Evolutionary conservation across 2,888 invertebrate species (phyloP).

Genomic region (Nomada ruficornis): DNA sequence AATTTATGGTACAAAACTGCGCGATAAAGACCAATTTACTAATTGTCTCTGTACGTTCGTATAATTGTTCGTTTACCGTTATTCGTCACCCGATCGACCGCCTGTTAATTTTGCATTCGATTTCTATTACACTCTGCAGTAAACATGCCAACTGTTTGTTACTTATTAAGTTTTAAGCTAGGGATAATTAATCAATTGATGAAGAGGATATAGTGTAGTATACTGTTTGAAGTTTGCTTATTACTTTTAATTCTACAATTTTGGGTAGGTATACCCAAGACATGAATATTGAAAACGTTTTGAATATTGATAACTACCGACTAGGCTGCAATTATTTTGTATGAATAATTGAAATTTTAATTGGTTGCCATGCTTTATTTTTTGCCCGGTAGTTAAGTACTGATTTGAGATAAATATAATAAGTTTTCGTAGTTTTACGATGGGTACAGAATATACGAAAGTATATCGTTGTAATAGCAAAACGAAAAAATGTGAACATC

Average conservation of each 20-base stretch:
- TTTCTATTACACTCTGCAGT: not conserved
- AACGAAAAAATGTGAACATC: too few relatives aligned
- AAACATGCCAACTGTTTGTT: not conserved
- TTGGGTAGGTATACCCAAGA: not conserved
- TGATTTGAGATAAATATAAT: too few relatives aligned
- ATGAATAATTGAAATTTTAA: not conserved
- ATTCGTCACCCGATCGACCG: not conserved
- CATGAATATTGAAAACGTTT: too few relatives aligned
- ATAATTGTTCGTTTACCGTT: slow-evolving; percentile 6
- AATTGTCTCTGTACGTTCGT: not conserved
- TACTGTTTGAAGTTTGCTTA: not conserved
- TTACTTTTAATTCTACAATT: not conserved
- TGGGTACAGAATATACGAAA: not conserved
- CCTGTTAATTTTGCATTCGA: slow-evolving; percentile 17
- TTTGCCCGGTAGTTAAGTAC: too few relatives aligned
- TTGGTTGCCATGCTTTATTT: too few relatives aligned
- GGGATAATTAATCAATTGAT: not conserved
- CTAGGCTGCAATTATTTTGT: not conserved
- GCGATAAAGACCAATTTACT: slow-evolving; percentile 38
- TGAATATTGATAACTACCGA: too few relatives aligned
- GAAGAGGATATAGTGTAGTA: not conserved
- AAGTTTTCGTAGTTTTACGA: not conserved
- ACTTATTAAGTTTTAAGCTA: slow-evolving; percentile 1
- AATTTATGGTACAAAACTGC: not conserved
- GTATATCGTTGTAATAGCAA: not conserved